Conservation (phyloP, 1,140 invertebrate species). For the Orchesella cincta region DNA sequence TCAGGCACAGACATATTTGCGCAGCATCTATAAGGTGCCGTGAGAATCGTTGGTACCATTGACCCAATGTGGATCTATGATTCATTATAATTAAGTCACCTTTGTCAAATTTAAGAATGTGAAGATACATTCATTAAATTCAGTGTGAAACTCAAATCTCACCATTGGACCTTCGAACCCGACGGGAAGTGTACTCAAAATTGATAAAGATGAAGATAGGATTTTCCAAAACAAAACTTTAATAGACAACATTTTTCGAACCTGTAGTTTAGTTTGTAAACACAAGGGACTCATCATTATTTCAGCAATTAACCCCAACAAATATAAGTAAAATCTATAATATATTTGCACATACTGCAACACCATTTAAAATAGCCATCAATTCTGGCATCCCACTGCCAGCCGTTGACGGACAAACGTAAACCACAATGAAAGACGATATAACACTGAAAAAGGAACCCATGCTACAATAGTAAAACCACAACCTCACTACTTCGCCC, state of each 20-base stretch:
- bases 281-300: not conserved
- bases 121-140: too few relatives aligned
- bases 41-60: constrained; percentile 27
- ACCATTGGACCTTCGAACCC: constrained; percentile 59
- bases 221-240: constrained; percentile 58
- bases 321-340: constrained; percentile 33
- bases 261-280: constrained; percentile 47
- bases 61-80: constrained; percentile 44
- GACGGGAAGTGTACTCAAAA: constrained; percentile 57
- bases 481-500: constrained; percentile 32
- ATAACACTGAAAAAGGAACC: constrained; percentile 33
- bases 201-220: constrained; percentile 56
- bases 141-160: constrained; percentile 30
- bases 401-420: constrained; percentile 56
- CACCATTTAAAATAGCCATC: constrained; percentile 59
- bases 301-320: not conserved
- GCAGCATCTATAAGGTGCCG: too few relatives aligned
- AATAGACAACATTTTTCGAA: constrained; percentile 51
- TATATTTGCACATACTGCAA: constrained; percentile 55
- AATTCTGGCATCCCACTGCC: constrained; percentile 59
- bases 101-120: too few relatives aligned
- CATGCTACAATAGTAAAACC: constrained; percentile 41
- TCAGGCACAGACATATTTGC: too few relatives aligned
- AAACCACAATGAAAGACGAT: constrained; percentile 52
- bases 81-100: too few relatives aligned